Conservation (phyloP, 37 sponge, comb jelly and placozoan genomes). For the Corticium candelabrum region DNA sequence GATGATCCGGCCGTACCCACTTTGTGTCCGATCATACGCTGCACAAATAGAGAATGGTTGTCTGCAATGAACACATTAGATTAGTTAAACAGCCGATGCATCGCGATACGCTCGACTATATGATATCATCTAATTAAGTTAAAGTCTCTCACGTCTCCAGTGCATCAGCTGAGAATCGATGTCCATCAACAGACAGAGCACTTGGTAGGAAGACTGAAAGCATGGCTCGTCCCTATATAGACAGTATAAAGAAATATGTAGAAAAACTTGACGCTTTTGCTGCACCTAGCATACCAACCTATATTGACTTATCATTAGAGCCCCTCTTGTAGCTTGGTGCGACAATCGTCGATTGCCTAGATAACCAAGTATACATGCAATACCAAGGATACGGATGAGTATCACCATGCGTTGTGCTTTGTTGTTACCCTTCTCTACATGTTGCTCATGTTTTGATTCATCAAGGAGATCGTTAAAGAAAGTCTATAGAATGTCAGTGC, state of each 20-base stretch:
- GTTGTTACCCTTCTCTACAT: not conserved
- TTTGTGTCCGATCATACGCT: conserved; percentile 38
- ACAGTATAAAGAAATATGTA: not conserved
- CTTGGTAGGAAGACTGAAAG: conserved; percentile 30
- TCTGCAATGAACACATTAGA: conserved; percentile 12
- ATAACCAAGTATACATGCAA: not conserved
- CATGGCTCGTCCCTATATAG: conserved; percentile 47
- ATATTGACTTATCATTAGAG: conserved; percentile 46
- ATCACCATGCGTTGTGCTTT: not conserved
- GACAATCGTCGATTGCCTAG: conserved; percentile 29
- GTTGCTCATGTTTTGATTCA: not conserved
- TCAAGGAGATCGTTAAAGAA: no score
- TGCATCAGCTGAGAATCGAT: conserved; percentile 39
- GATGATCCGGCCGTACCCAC: conserved; percentile 49
- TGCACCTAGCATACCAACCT: no score
- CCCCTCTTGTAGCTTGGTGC: conserved; percentile 39
- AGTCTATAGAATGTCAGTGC: no score
- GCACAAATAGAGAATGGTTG: conserved; percentile 38
- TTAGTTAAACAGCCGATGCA: not conserved
- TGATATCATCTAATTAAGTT: no score
- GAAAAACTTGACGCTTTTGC: not conserved
- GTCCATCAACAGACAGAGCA: conserved; percentile 29
- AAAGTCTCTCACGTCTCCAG: conserved; percentile 48
- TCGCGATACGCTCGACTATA: no score
- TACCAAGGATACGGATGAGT: not conserved